Conservation (phyloP, 2,797 vertebrate species). For the Cirrhinus mrigala region DNA sequence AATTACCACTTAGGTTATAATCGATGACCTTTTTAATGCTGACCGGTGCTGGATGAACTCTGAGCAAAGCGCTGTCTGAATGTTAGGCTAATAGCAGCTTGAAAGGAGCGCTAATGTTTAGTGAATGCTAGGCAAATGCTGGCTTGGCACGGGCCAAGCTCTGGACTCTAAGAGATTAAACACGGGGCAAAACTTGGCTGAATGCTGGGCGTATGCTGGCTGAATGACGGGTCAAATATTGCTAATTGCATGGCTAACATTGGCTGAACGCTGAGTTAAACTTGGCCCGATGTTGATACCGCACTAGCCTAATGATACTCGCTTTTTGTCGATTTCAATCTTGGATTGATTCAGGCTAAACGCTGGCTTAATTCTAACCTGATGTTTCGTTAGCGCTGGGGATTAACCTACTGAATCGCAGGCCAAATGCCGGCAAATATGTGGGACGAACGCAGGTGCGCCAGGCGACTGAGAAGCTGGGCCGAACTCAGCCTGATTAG, state of each 20-base stretch:
- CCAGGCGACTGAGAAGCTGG: not conserved
- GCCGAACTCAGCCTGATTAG: slow-evolving; percentile 34
- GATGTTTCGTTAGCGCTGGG: slow-evolving; percentile 28
- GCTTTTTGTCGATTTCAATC: slow-evolving; percentile 12
- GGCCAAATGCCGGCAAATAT: slow-evolving; percentile 34
- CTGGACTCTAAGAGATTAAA: slow-evolving; percentile 29
- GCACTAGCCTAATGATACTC: slow-evolving; percentile 15
- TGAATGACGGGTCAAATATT: slow-evolving; percentile 15
- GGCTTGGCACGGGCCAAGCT: slow-evolving; percentile 13
- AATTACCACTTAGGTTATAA: slow-evolving; percentile 53
- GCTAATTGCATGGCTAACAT: slow-evolving; percentile 19
- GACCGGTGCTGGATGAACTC: slow-evolving; percentile 29
- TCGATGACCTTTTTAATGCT: slow-evolving; percentile 52
- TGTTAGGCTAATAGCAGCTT: slow-evolving; percentile 16
- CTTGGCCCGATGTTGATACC: not conserved
- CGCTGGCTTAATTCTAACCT: slow-evolving; percentile 2
- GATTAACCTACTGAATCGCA: slow-evolving; percentile 40
- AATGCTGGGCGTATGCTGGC: slow-evolving; percentile 11
- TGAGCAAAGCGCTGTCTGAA: slow-evolving; percentile 19
- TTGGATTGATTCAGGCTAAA: slow-evolving; percentile 40
- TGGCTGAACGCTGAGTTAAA: slow-evolving; percentile 10
- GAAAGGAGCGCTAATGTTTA: slow-evolving; percentile 27
- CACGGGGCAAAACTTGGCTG: slow-evolving; percentile 23
- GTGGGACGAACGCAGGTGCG: slow-evolving; percentile 31
- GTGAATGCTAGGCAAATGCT: slow-evolving; percentile 8